Evolutionary conservation across 2,888 invertebrate genomes (phyloP), one percentile per base, ranked within the genome.

Genomic region (Eupithecia dodoneata): DNA sequence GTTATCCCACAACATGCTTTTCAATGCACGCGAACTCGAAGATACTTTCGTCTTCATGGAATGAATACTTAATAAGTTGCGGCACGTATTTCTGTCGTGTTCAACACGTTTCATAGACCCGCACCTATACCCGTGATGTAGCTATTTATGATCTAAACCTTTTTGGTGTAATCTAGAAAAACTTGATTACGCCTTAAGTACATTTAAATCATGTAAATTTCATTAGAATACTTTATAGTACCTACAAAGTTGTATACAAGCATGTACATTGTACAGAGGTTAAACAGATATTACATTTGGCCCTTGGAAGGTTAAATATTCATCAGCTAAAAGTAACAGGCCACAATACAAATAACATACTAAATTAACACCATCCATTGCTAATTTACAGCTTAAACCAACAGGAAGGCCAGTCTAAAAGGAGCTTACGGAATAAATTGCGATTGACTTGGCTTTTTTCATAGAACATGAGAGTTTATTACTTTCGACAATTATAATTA

Each of bases 351-450:
- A 18, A 74, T 42, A 47, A 66, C 65, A 78, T 44, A 75, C 67
- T 67, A 79, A 79, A 59, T 74, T 44, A 69, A 59, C 83, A 85
- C 87, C 88, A 87, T 87, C 87, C n/a, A 83, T 82, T 85, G 85
- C 86, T 79, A 85, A 87, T 88, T 89, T 88, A 85, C 79, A 82
- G 79, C 82, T 80, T 84, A 89, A 89, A 90, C 85, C 83, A 85
- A 86, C 87, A 85, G 75, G 86, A 87, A 84, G 80, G 85, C 86
- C 76, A 74, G 85, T 84, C 77, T 73, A 79, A 76, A 69, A 63
- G 2, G 7, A 42, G 47, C 55, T 65, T 30, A 41, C 59, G 66
- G 59, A 30, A 71, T 55, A 67, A 44, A 76, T 55, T 74, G 71
- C 52, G 67, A 77, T 72, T 75, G 66, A 74, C 65, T 72, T 70